A percentile compares a stretch with the other conserved stretches of the same genome.
phyloP scores from a whole-genome alignment of 2,888 invertebrate species.

The Acleris holmiana region DNA sequence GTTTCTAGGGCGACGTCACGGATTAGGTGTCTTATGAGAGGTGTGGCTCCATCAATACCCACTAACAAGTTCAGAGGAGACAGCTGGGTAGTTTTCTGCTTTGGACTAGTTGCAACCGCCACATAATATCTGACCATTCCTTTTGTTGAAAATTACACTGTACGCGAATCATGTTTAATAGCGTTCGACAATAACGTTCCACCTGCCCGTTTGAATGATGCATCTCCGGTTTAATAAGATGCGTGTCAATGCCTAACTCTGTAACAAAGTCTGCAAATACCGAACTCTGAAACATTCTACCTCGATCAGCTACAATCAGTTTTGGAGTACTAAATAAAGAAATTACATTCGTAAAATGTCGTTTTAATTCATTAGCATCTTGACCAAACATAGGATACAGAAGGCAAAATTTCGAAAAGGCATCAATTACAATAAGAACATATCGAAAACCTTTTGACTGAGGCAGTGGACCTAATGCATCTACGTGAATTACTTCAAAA shows the following conservation, averaged over 20 bases:
- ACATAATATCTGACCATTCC: conserved; percentile 23
- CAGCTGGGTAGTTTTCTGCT: conserved; percentile 37
- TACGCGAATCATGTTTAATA: conserved; percentile 38
- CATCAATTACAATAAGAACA: background rate
- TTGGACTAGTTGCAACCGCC: conserved; percentile 40
- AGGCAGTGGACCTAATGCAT: too few relatives aligned
- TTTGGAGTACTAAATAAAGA: too few relatives aligned
- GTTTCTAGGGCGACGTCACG: conserved; percentile 38
- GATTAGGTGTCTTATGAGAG: conserved; percentile 36
- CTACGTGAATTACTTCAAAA: too few relatives aligned
- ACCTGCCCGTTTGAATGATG: conserved; percentile 16
- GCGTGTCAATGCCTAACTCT: conserved; percentile 24
- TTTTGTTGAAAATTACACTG: conserved; percentile 13
- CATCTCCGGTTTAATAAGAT: conserved; percentile 4
- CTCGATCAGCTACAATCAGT: too few relatives aligned
- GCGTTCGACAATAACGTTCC: conserved; percentile 19
- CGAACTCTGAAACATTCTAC: conserved; percentile 28
- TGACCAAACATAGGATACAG: too few relatives aligned
- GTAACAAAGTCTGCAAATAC: conserved; percentile 17
- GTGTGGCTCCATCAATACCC: conserved; percentile 38
- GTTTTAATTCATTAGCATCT: too few relatives aligned
- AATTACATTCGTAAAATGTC: conserved; percentile 19
- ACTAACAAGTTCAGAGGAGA: conserved; percentile 40
- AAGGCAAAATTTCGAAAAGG: too few relatives aligned
- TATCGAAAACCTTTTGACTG: too few relatives aligned